Base-by-base conservation (phyloP, 2,888 invertebrate genomes). In the Polylopha cassiicola region DNA sequence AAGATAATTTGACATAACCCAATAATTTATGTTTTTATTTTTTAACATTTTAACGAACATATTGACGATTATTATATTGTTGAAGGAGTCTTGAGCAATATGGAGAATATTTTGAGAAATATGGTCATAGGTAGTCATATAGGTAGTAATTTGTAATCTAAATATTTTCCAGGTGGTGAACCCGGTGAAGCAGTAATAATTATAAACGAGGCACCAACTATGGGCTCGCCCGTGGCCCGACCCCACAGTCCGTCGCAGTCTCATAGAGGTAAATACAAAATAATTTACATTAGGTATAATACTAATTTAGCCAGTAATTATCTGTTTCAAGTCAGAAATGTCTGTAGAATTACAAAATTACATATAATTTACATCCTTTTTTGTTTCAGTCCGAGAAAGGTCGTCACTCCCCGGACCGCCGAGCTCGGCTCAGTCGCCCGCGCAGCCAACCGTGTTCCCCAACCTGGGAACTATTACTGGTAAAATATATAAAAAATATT, bases 131-230 rank as follows among this genome's bases (percentile, higher is more conserved):
- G n/a, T n/a, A n/a, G n/a, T n/a, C n/a, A n/a, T n/a, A n/a, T n/a
- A n/a, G n/a, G n/a, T n/a, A n/a, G n/a, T n/a, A n/a, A n/a, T n/a
- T n/a, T n/a, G n/a, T n/a, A n/a, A n/a, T 24, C 11, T 11, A 30
- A 15, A n/a, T 15, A 34, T 17, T 28, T 48, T 44, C 0, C 50
- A 85, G 85, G 76, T 34, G 86, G 86, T 0, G 86, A 86, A 46
- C 86, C 86, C 0, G 85, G 84, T 0, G 86, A 86, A 31, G 86
- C 86, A 0, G 86, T 86, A 3, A 84, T 86, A 3, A 85, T 86
- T n/a, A 85, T 86, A 37, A 86, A 86, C 47, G 86, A 86, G 28
- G 75, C 81, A 0, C 84, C 85, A 0, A 52, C 76, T 4, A 62
- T 78, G 46, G 69, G 73, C 0, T 64, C 75, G 0, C 56, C 74